Evolutionary conservation across 2,113 vertebrate species (phyloP).

Genomic region (Lophura nycthemera): DNA sequence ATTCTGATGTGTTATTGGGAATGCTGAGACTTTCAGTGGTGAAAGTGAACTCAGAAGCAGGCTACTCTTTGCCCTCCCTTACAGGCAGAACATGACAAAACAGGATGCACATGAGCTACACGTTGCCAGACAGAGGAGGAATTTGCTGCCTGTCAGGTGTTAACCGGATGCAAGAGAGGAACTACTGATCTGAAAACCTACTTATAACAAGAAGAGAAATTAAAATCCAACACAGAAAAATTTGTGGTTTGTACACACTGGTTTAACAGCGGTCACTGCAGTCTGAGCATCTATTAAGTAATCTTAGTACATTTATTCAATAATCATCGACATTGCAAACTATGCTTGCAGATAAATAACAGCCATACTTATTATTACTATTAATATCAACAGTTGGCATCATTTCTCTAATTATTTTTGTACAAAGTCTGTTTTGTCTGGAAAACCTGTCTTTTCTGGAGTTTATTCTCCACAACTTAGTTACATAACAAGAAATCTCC

Average conservation of each 20-base stretch:
- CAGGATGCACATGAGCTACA: background rate
- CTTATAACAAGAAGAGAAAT: background rate
- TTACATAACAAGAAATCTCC: background rate
- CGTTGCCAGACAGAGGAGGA: background rate
- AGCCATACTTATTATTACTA: constrained; percentile 3
- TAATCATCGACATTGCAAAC: background rate
- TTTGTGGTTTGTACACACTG: background rate
- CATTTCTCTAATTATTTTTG: background rate
- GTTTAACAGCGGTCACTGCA: background rate
- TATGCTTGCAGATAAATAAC: constrained; percentile 20
- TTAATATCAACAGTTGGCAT: background rate
- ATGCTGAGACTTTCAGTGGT: background rate
- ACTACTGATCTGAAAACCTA: background rate
- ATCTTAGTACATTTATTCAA: background rate
- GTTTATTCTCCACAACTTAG: background rate
- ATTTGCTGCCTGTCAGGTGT: background rate
- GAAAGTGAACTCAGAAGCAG: background rate
- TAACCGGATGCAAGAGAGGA: background rate
- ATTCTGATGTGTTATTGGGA: background rate
- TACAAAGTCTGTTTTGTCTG: background rate
- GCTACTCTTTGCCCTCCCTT: background rate
- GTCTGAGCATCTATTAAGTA: background rate
- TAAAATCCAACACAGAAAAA: background rate
- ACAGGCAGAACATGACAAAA: background rate
- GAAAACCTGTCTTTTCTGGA: background rate